Base-by-base conservation (phyloP, 2,888 invertebrate species). In the Chironomus riparius region DNA sequence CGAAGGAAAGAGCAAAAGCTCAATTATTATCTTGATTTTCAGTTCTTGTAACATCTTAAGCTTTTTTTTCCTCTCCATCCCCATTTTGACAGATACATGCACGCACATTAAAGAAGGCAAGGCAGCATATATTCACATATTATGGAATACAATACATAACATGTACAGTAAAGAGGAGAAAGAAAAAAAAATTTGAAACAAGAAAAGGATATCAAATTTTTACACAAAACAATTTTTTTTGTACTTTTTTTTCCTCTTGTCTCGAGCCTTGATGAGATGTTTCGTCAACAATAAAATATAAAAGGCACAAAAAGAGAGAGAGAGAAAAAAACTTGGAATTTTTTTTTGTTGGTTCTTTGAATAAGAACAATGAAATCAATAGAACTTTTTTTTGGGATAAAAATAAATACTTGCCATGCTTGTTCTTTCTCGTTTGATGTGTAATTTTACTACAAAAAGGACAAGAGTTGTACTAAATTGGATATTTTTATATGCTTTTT, bases 11-110 rank as follows among this genome's bases (percentile, higher is more conserved):
- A 24, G 65, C 13, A 65, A 56, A 65, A 65, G 65, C 65, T 65
- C 65, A 24, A 65, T 21, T 21, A 65, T 65, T 65, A 65, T 65
- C 65, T 65, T 65, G 65, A 65, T 65, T 65, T 65, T 24, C 24
- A 65, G 24, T 65, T 65, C 22, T 65, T 65, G 24, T 65, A 24
- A 38, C 38, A 38, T 38, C 38, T 38, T 38, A 38, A 24, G 65
- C 21, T 65, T 65, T 13, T 65, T 65, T n/a, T n/a, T n/a, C 5
- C 15, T 50, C 18, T 56, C 18, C 56, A 56, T 18, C 18, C 56
- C n/a, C 2, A 56, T 56, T 56, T 65, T 65, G 65, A 65, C 65
- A 65, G 65, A 65, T 24, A 65, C 65, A 65, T 65, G 65, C 21
- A 65, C 21, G 65, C 22, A 56, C 18, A 56, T 56, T 15, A 15